Evolutionary conservation across 2,113 vertebrate species (phyloP), one percentile per base, ranked within the genome.

Genomic region (Solea senegalensis): DNA sequence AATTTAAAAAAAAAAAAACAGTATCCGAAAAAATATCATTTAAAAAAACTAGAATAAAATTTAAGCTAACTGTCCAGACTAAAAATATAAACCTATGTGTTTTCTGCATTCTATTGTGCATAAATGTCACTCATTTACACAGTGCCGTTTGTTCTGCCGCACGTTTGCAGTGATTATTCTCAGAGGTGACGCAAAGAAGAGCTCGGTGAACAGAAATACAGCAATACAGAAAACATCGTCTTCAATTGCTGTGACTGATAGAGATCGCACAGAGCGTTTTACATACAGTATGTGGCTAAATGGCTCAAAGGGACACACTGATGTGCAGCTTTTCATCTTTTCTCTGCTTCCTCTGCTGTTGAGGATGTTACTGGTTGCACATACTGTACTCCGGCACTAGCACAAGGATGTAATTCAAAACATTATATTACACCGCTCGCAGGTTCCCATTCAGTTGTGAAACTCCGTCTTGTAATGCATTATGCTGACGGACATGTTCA

Each of bases 401-500:
- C 53, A 72, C 4, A 49, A 57, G 68, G 51, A 54, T 27, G 27
- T 64, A 52, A 79, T 65, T 81, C 56, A 72, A 76, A 72, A 67
- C 73, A 48, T 80, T 45, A 57, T 27, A 65, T 65, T 58, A 52
- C 56, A 39, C 73, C 1, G 64, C 55, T 82, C 14, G 5, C 65
- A 71, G 52, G 60, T 62, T 72, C 53, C 68, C 81, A 64, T 83
- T 85, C 69, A 70, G 41, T 72, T 46, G 52, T 43, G 51, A 51
- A 44, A 62, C 69, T 77, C 75, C 26, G 16, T 69, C 65, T 3
- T n/a, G 54, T 76, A 67, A 81, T 77, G 63, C 49, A 65, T 82
- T 81, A 69, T 15, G 16, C 76, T 85, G 86, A 82, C 79, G 86
- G 83, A 83, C 84, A 50, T 76, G 76, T 83, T 78, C 76, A 82